Conservation (phyloP, 1,140 invertebrate species). For the Cephus cinctus region DNA sequence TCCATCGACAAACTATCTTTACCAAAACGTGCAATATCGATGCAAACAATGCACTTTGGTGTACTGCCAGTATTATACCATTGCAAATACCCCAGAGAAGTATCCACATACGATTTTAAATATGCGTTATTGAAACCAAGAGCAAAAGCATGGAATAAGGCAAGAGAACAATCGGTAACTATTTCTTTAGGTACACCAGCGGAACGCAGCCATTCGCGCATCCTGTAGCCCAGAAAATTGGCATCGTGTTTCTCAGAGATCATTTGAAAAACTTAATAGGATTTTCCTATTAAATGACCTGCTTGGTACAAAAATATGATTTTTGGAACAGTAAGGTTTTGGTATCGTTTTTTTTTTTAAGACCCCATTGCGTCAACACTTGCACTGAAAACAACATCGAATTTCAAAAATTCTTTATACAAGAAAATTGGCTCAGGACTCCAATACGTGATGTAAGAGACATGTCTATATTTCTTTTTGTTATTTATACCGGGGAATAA, state of each 20-base stretch:
- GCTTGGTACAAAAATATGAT: conserved; percentile 16
- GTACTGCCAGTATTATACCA: not conserved
- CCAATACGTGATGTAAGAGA: conserved; percentile 14
- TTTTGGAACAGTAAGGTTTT: conserved; percentile 9
- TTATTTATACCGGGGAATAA: conserved; percentile 2
- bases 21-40: conserved; percentile 27
- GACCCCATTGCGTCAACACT: conserved; percentile 16
- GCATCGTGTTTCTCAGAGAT: conserved; percentile 14
- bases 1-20: conserved; percentile 15
- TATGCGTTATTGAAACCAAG: conserved; percentile 10
- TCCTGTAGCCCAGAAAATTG: conserved; percentile 7
- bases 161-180: conserved; percentile 15
- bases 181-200: conserved; percentile 7
- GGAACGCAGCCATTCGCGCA: conserved; percentile 8
- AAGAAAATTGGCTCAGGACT: conserved; percentile 7
- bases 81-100: not conserved
- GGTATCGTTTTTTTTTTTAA: not conserved
- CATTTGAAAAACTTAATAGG: conserved; percentile 19
- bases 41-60: conserved; percentile 10
- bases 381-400: not conserved
- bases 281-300: conserved; percentile 13
- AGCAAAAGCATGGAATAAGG: conserved; percentile 13
- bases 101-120: conserved; percentile 7
- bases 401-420: not conserved
- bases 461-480: conserved; percentile 5